Conservation (phyloP, 2,797 vertebrate genomes). For the Pelodytes ibericus region DNA sequence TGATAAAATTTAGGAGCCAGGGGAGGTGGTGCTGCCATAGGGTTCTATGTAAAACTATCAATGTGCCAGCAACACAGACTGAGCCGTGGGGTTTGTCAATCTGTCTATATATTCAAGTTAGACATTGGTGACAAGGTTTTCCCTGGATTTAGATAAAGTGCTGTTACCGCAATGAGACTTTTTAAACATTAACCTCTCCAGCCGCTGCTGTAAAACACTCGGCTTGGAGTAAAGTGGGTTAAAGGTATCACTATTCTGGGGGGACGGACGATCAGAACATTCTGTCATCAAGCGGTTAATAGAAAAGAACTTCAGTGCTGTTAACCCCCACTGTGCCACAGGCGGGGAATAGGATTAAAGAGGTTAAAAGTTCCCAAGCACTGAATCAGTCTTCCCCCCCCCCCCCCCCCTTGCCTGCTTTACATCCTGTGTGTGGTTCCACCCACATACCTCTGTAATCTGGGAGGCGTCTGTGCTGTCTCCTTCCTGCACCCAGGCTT, state of each 20-base stretch:
- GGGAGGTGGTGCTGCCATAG: too few relatives aligned
- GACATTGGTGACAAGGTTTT: too few relatives aligned
- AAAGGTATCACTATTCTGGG: neutral
- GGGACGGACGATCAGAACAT: neutral
- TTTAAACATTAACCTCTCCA: neutral
- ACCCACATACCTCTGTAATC: slow-evolving; percentile 76
- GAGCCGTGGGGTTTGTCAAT: too few relatives aligned
- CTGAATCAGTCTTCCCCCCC: slow-evolving; percentile 56
- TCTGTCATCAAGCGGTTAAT: slow-evolving; percentile 7
- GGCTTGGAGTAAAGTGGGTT: neutral
- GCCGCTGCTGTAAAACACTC: neutral
- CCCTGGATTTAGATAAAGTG: too few relatives aligned
- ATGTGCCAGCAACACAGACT: too few relatives aligned
- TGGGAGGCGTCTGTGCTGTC: slow-evolving; percentile 65
- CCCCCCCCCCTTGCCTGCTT: slow-evolving; percentile 65
- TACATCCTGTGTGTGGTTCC: slow-evolving; percentile 77
- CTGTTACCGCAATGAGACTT: too few relatives aligned
- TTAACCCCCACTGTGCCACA: slow-evolving; percentile 20
- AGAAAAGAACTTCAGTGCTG: neutral
- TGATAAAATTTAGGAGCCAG: too few relatives aligned
- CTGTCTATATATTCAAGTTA: too few relatives aligned
- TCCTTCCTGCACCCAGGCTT: slow-evolving; percentile 64
- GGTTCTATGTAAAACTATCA: too few relatives aligned
- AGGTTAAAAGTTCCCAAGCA: slow-evolving; percentile 65
- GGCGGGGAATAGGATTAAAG: slow-evolving; percentile 50